phyloP scores from a whole-genome alignment of 2,888 invertebrate genomes.

The Cotesia congregata region DNA sequence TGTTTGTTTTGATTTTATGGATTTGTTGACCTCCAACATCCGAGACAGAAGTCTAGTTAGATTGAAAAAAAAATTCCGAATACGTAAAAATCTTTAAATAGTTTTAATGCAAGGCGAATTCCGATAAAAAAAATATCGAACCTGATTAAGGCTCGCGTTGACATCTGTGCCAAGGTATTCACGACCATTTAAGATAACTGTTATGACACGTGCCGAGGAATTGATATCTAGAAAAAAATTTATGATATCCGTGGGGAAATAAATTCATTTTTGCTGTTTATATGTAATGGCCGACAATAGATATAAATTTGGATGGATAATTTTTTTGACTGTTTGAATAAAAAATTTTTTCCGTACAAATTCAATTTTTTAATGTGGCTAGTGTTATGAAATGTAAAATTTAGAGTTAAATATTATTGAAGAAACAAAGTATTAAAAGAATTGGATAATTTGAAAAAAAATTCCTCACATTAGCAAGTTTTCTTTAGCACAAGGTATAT shows the following conservation, averaged over 20 bases:
- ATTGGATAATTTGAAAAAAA: constrained; percentile 1
- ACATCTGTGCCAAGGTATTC: constrained; percentile 49
- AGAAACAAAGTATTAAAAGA: too few relatives aligned
- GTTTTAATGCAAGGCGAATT: constrained; percentile 11
- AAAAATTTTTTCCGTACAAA: too few relatives aligned
- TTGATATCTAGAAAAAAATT: constrained; percentile 24
- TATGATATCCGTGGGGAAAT: not conserved
- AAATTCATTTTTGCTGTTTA: not conserved
- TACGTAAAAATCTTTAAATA: not conserved
- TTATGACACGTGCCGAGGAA: constrained; percentile 31
- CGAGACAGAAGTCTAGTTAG: not conserved
- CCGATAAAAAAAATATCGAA: constrained; percentile 11
- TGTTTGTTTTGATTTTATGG: not conserved
- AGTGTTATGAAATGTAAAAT: too few relatives aligned
- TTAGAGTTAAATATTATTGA: too few relatives aligned
- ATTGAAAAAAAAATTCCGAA: not conserved
- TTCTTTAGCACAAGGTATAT: too few relatives aligned
- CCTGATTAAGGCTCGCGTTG: not conserved
- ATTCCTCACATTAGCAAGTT: not conserved
- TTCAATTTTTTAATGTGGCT: too few relatives aligned
- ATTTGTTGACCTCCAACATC: not conserved
- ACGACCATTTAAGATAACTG: constrained; percentile 35
- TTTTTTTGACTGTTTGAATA: too few relatives aligned
- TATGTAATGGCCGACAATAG: too few relatives aligned
- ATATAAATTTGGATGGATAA: too few relatives aligned